Evolutionary conservation across 2,113 vertebrate species (phyloP).

Genomic region (Eulemur rufifrons): DNA sequence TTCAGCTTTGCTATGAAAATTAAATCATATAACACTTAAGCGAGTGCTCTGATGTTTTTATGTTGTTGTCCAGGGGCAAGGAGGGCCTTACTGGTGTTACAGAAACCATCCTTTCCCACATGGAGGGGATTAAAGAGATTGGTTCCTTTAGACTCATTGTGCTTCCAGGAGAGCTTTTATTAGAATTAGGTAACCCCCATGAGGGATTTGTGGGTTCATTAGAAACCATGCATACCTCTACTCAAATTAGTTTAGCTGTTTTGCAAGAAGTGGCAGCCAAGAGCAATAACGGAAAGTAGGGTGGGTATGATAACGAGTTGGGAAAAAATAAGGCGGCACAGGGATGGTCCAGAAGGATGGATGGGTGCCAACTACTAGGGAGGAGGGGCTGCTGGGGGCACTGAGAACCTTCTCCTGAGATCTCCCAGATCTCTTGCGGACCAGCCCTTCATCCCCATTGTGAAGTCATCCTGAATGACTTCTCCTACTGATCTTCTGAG

Average conservation of each 20-base stretch:
- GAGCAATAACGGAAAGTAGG: not conserved
- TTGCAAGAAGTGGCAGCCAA: not conserved
- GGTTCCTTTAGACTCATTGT: not conserved
- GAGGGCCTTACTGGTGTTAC: not conserved
- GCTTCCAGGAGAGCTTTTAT: not conserved
- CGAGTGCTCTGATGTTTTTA: not conserved
- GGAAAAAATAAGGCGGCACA: not conserved
- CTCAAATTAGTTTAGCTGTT: constrained; percentile 21
- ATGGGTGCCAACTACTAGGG: not conserved
- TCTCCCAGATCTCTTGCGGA: not conserved
- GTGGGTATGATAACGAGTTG: not conserved
- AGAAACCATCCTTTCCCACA: not conserved
- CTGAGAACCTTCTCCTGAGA: not conserved
- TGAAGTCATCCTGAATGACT: not conserved
- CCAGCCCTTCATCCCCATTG: not conserved
- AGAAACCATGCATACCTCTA: not conserved
- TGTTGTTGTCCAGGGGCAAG: not conserved
- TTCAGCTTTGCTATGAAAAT: not conserved
- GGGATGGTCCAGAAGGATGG: not conserved
- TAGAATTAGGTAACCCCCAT: not conserved
- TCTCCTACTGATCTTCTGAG: not conserved
- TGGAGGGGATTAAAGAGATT: not conserved
- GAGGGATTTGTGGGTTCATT: not conserved
- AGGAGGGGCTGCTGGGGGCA: not conserved
- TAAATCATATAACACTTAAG: not conserved